Base-by-base conservation (phyloP, 2,797 vertebrate species). In the Acipenser ruthenus region DNA sequence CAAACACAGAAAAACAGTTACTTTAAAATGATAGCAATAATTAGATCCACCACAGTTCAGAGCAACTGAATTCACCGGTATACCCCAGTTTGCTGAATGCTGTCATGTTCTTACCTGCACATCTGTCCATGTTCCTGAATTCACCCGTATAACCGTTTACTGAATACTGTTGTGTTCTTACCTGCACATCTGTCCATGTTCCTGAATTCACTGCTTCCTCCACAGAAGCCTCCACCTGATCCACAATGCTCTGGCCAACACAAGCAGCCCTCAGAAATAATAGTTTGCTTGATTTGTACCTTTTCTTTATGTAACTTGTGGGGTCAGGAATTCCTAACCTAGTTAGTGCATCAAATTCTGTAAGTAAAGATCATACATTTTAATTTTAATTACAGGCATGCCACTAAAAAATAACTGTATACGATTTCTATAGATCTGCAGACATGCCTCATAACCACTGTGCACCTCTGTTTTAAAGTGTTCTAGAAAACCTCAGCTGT, bases 321-420 rank as follows among this genome's bases (percentile, higher is more conserved):
- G 95, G 92, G 72, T 99, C 96, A 0, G 95, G 93, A 78, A 99
- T 97, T 18, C 95, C 95, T 74, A 99, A 87, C 69, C 96, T 84
- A 63, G 85, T 83, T 80, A 99, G 75, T 0, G 95, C 88, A 70
- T 98, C 95, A 65, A 96, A 97, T 85, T 99, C 96, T 99, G 69
- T 18, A 63, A 61, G 10, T 10, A 10, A 48, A 37, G 10, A 66
- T 48, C 9, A 55, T 55, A 55, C 52, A n/a, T 55, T 55, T 55
- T 55, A 55, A 55, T 10, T 37, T 18, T 55, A 55, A 55, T 10
- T 37, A 1, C 23, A 37, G 23, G 23, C 23, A 37, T 37, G 23
- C 23, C 23, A 37, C 23, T 37, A 37, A 37, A 37, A 37, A 3
- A 37, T 37, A 37, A 37, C 23, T 37, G 15, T 18, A 37, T 37